A percentile compares a stretch with the other conserved stretches of the same genome.
Conservation (phyloP, 2,797 vertebrate genomes). For the Delichon dasypus region DNA sequence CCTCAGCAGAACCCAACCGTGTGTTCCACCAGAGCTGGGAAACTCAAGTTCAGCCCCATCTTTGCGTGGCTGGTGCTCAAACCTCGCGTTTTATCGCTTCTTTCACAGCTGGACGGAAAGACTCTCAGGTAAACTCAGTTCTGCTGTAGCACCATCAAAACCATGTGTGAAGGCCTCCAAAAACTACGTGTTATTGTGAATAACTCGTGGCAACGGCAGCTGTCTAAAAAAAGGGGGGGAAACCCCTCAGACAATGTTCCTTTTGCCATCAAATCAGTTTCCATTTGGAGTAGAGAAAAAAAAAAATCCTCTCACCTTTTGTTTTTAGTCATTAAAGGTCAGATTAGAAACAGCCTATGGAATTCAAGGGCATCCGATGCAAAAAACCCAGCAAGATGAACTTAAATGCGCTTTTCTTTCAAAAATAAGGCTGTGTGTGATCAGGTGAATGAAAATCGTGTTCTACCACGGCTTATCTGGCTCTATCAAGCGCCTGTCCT, state of each 20-base stretch:
- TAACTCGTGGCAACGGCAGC: background rate
- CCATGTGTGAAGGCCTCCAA: background rate
- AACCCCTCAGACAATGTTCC: background rate
- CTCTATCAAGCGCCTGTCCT: background rate
- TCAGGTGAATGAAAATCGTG: background rate
- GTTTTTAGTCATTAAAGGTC: background rate
- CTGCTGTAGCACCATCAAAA: background rate
- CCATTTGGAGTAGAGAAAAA: rapidly evolving
- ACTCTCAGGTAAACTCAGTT: background rate
- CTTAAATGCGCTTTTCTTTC: background rate
- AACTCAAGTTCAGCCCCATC: background rate
- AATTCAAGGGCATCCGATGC: background rate
- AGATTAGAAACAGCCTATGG: background rate
- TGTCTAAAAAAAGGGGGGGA: background rate
- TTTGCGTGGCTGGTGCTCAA: background rate
- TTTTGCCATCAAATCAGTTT: background rate
- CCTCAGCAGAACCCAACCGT: rapidly evolving
- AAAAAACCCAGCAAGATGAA: background rate
- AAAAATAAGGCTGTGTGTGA: background rate
- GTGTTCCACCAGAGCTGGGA: background rate
- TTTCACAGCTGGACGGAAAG: background rate
- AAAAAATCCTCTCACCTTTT: background rate
- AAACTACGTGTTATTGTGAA: background rate
- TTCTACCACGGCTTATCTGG: background rate
- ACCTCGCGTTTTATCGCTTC: background rate